These are phyloP conservation scores for Eriosoma lanigerum DNA, from an alignment of 1,140 invertebrate species.

Conservation along the genomic window DNA sequence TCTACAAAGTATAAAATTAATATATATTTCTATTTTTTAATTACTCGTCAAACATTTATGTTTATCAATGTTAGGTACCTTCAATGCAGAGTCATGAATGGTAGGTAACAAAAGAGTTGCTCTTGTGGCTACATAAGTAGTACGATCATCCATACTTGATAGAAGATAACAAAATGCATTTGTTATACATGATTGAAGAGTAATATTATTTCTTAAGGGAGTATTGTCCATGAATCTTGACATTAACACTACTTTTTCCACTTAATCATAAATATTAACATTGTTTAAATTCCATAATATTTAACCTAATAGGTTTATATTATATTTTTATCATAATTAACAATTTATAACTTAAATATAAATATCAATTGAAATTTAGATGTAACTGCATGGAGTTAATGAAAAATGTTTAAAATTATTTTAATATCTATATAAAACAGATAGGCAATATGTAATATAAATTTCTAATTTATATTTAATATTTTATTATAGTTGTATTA, in stretches of 20 bases:
- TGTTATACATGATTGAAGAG: slow-evolving; percentile 89
- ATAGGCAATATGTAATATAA: background rate
- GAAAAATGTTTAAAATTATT: no score
- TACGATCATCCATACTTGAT: slow-evolving; percentile 92
- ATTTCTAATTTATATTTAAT: background rate
- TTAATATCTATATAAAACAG: no score
- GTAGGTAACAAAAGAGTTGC: slow-evolving; percentile 91
- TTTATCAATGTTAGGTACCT: slow-evolving; percentile 60
- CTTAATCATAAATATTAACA: slow-evolving; percentile 60
- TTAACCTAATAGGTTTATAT: no score
- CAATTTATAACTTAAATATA: no score
- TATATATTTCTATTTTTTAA: background rate
- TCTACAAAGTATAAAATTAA: slow-evolving; percentile 61
- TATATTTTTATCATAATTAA: no score
- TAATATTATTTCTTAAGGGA: slow-evolving; percentile 77
- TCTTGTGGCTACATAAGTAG: slow-evolving; percentile 90
- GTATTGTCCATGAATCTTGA: slow-evolving; percentile 90
- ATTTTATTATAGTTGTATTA: background rate
- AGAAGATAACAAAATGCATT: slow-evolving; percentile 97
- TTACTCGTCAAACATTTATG: slow-evolving; percentile 41
- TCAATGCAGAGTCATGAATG: slow-evolving; percentile 83
- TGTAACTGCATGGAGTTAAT: no score
- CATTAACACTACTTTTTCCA: slow-evolving; percentile 89
- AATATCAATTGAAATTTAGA: no score
- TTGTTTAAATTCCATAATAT: background rate